Evolutionary conservation across 2,113 vertebrate species (phyloP).

Genomic region (Callipepla californica): DNA sequence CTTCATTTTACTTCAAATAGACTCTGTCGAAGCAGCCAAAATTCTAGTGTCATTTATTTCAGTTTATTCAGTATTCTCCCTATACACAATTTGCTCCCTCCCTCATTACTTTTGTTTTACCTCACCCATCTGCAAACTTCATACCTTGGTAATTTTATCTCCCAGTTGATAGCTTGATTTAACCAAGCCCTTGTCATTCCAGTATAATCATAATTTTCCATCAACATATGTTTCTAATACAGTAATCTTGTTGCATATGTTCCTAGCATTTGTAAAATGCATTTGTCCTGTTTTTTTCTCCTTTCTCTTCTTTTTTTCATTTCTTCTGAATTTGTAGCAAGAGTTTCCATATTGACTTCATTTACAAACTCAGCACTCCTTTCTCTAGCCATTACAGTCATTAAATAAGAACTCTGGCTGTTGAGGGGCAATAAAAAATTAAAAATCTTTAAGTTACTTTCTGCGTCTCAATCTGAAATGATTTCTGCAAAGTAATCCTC

Average conservation of each 20-base stretch:
- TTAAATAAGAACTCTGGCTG: neutral
- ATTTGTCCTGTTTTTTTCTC: slow-evolving; percentile 26
- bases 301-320: neutral
- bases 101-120: slow-evolving; percentile 49
- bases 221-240: slow-evolving; percentile 71
- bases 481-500: neutral
- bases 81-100: neutral
- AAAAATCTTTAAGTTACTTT: neutral
- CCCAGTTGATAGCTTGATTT: slow-evolving; percentile 62
- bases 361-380: slow-evolving; percentile 32
- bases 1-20: slow-evolving; percentile 39
- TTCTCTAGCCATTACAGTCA: neutral
- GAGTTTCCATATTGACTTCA: slow-evolving; percentile 6
- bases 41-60: slow-evolving; percentile 40
- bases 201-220: slow-evolving; percentile 33
- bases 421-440: slow-evolving; percentile 5
- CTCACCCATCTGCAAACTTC: slow-evolving; percentile 41
- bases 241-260: slow-evolving; percentile 46
- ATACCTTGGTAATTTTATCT: slow-evolving; percentile 57
- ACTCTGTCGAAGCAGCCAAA: slow-evolving; percentile 31
- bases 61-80: slow-evolving; percentile 46
- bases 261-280: slow-evolving; percentile 56
- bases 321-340: neutral
- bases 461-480: neutral
- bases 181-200: slow-evolving; percentile 48